A percentile compares a stretch with the other conserved stretches of the same genome.
These are phyloP conservation scores for Lepus timidus DNA, from an alignment of 2,113 vertebrate species.

Conservation along the genomic window DNA sequence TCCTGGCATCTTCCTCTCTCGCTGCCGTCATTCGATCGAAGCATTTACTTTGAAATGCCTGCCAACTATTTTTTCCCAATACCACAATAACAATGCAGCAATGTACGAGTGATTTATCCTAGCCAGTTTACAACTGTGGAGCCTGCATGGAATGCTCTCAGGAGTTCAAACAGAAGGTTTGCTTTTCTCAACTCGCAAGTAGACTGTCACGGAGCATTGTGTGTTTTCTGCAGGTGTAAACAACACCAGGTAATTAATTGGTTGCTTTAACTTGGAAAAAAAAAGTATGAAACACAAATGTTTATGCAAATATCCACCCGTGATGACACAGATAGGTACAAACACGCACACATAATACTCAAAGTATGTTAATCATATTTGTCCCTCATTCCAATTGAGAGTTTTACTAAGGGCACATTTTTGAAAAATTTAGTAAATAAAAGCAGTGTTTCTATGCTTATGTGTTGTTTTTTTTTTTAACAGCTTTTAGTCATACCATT, in stretches of 20 bases:
- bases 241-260: not conserved
- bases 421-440: not conserved
- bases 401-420: not conserved
- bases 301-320: not conserved
- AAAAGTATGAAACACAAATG: not conserved
- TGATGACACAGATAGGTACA: not conserved
- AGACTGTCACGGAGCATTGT: not conserved
- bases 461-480: not conserved
- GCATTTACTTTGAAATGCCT: constrained; percentile 88
- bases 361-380: not conserved
- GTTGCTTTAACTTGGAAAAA: not conserved
- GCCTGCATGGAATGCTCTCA: constrained; percentile 55
- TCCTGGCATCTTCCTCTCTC: constrained; percentile 84
- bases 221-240: not conserved
- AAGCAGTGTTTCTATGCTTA: not conserved
- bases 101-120: constrained; percentile 84
- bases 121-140: constrained; percentile 62
- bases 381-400: not conserved
- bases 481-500: constrained; percentile 5
- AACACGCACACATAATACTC: not conserved
- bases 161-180: constrained; percentile 32
- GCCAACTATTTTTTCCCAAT: constrained; percentile 89
- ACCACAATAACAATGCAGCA: constrained; percentile 86
- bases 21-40: constrained; percentile 86
- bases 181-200: constrained; percentile 57